A percentile compares a stretch with the other conserved stretches of the same genome.
Evolutionary conservation across 2,797 vertebrate species (phyloP).

Genomic region (Channa striata): DNA sequence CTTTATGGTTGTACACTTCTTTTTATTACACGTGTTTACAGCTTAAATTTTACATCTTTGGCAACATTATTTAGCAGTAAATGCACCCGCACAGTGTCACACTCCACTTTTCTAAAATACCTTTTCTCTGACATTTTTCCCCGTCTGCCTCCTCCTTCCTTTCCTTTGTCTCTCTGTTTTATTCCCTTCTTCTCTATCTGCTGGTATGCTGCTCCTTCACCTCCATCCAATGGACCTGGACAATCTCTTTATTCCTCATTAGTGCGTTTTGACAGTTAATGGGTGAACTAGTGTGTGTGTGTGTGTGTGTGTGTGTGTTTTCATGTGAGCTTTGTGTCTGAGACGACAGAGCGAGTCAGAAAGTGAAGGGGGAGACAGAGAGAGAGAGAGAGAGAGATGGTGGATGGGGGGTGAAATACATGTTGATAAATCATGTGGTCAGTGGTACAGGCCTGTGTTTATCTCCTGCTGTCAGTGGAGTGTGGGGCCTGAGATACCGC

Average conservation of each 20-base stretch:
- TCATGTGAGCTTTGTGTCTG: slow-evolving; percentile 10
- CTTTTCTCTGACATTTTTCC: slow-evolving; percentile 44
- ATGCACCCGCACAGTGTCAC: not conserved
- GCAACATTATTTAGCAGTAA: not conserved
- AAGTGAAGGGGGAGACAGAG: slow-evolving; percentile 33
- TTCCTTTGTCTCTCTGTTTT: slow-evolving; percentile 56
- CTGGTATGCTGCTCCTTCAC: slow-evolving; percentile 55
- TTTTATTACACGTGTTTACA: not conserved
- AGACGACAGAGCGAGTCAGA: slow-evolving; percentile 15
- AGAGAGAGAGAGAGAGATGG: slow-evolving; percentile 39
- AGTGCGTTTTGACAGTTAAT: slow-evolving; percentile 76
- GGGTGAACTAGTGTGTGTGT: slow-evolving; percentile 48
- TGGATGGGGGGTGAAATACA: slow-evolving; percentile 70
- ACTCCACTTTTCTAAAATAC: slow-evolving; percentile 11
- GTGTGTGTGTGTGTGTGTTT: slow-evolving; percentile 22
- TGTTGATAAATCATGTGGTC: slow-evolving; percentile 86
- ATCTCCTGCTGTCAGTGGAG: slow-evolving; percentile 83
- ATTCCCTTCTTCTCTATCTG: slow-evolving; percentile 58
- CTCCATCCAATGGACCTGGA: slow-evolving; percentile 50
- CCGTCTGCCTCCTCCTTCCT: not conserved
- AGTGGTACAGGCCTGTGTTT: slow-evolving; percentile 78
- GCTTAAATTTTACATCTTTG: not conserved
- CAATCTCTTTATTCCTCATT: slow-evolving; percentile 77
- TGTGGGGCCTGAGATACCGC: slow-evolving; percentile 79
- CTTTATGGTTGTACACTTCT: not conserved